Percentiles rank a stretch among this genome's conserved stretches.
Conservation (phyloP, 2,113 vertebrate genomes). For the Castor canadensis region DNA sequence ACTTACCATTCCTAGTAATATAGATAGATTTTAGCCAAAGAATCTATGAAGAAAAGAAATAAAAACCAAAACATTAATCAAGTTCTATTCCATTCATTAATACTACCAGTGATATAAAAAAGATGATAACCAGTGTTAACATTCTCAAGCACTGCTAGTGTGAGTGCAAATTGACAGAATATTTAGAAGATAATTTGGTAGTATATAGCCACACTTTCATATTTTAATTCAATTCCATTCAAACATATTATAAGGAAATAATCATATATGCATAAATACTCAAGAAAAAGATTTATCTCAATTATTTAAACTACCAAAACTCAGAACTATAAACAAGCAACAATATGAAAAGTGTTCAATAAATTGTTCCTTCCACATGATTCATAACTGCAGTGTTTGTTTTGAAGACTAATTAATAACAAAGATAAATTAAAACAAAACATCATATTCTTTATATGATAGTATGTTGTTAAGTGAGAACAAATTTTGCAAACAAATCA, state of each 20-base stretch:
- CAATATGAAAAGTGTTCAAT: background rate
- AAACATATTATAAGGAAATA: background rate
- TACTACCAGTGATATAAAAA: conserved; percentile 6
- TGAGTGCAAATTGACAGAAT: conserved; percentile 50
- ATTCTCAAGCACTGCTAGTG: conserved; percentile 1
- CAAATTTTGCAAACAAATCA: background rate
- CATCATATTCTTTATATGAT: background rate
- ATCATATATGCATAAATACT: conserved; percentile 19
- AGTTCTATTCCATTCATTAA: background rate
- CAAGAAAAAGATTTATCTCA: background rate
- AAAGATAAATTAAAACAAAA: background rate
- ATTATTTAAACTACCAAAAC: background rate
- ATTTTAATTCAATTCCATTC: conserved; percentile 39
- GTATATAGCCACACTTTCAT: background rate
- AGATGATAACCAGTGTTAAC: conserved; percentile 33
- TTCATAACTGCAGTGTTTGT: background rate
- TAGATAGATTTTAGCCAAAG: background rate
- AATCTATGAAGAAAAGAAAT: background rate
- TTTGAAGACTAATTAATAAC: background rate
- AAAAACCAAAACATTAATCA: conserved; percentile 47
- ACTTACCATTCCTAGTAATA: background rate
- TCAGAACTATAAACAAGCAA: background rate
- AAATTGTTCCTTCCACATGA: background rate
- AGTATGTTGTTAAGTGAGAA: background rate
- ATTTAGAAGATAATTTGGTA: conserved; percentile 48